These are phyloP conservation scores for Babylonia areolata DNA, from an alignment of 1,140 invertebrate genomes.

Conservation along the genomic window DNA sequence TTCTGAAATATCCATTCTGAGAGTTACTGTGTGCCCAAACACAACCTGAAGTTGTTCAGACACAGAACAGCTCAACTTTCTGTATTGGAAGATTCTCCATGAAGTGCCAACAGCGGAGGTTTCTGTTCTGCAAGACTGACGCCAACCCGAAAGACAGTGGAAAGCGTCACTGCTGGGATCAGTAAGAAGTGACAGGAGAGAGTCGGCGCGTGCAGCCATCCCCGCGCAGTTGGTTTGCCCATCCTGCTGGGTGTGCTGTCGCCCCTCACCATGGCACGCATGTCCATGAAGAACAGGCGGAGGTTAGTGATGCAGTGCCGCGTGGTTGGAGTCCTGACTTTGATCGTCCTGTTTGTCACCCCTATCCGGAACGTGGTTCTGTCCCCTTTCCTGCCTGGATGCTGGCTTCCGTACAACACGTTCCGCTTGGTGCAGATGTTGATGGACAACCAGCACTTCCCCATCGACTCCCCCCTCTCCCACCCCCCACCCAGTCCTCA, in stretches of 20 bases:
- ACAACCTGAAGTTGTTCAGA: too few relatives aligned
- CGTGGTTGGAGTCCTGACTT: neutral
- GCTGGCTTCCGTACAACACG: constrained; percentile 29
- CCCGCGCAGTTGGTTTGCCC: neutral
- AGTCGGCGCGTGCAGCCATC: neutral
- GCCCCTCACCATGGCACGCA: neutral
- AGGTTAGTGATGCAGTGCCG: neutral
- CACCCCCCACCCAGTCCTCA: neutral
- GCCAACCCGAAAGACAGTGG: too few relatives aligned
- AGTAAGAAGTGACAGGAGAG: too few relatives aligned
- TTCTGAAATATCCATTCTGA: too few relatives aligned
- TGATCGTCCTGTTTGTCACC: constrained; percentile 28
- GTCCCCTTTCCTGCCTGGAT: constrained; percentile 31
- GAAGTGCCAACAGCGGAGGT: too few relatives aligned
- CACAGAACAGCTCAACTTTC: too few relatives aligned
- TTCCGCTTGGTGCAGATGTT: constrained; percentile 2
- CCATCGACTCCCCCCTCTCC: constrained; percentile 4
- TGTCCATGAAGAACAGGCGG: neutral
- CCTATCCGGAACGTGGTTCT: constrained; percentile 36
- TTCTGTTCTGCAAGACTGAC: too few relatives aligned
- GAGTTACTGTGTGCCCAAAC: too few relatives aligned
- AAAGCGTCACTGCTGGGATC: too few relatives aligned
- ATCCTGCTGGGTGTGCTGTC: too few relatives aligned
- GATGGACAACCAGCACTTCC: constrained; percentile 35
- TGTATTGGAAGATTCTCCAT: too few relatives aligned